phyloP scores from a whole-genome alignment of 1,140 invertebrate species.

The Archivesica marissinica region DNA sequence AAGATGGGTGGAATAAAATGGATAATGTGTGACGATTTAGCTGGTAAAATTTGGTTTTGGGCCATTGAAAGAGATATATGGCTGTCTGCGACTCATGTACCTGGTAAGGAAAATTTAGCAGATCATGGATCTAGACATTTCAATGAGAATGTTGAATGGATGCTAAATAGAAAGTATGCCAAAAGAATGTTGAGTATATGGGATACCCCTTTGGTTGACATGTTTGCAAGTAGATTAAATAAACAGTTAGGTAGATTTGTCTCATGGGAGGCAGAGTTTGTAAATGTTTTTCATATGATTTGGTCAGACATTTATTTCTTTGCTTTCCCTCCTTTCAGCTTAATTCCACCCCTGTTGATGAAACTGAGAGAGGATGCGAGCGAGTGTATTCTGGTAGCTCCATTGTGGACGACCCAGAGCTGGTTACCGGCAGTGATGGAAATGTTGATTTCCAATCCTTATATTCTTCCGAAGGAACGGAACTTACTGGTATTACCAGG shows the following conservation, averaged over 20 bases:
- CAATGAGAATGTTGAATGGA: conserved; percentile 13
- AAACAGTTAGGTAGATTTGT: neutral
- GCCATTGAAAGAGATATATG: neutral
- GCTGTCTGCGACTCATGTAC: neutral
- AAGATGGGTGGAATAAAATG: conserved; percentile 24
- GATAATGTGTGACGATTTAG: neutral
- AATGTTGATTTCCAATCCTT: neutral
- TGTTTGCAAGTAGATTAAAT: conserved; percentile 18
- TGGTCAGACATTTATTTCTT: neutral
- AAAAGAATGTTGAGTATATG: neutral
- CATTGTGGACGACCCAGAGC: conserved; percentile 30
- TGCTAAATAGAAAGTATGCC: neutral
- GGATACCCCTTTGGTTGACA: neutral
- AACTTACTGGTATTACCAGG: neutral
- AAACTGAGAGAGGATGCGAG: neutral
- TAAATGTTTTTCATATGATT: neutral
- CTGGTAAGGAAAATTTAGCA: neutral
- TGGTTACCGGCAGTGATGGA: conserved; percentile 14
- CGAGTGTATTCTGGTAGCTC: neutral
- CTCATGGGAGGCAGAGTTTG: conserved; percentile 28
- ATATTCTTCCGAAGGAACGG: neutral
- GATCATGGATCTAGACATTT: neutral
- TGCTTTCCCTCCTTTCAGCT: conserved; percentile 7
- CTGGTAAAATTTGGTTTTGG: conserved; percentile 9
- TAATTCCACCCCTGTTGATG: neutral